Conservation (phyloP, 2,113 vertebrate genomes). For the Cygnus buccinator region DNA sequence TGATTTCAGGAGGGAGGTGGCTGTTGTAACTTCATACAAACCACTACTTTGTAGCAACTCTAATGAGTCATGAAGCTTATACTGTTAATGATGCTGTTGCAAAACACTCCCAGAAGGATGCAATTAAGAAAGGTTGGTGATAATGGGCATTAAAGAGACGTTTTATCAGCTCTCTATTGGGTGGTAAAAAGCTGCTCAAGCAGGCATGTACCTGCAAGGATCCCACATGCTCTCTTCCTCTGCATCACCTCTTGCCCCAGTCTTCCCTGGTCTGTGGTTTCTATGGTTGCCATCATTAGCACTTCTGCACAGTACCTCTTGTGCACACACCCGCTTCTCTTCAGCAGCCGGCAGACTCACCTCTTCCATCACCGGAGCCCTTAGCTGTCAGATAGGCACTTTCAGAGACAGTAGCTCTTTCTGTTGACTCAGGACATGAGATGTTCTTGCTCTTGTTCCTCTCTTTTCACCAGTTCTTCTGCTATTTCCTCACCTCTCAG, state of each 20-base stretch:
- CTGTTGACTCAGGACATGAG: background rate
- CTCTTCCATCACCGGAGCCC: background rate
- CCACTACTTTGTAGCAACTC: background rate
- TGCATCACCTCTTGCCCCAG: background rate
- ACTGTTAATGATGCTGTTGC: background rate
- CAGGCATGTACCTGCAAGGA: background rate
- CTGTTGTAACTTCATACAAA: background rate
- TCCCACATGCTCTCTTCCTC: background rate
- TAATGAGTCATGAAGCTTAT: background rate
- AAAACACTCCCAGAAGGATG: background rate
- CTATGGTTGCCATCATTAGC: rapidly evolving
- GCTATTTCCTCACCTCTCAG: background rate
- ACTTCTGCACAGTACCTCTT: background rate
- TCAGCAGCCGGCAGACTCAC: background rate
- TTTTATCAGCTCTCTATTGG: background rate
- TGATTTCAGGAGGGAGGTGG: background rate
- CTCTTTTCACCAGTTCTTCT: background rate
- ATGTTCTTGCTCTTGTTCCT: background rate
- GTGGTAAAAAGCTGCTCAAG: background rate
- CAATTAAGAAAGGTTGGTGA: background rate
- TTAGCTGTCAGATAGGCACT: background rate
- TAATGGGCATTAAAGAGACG: background rate
- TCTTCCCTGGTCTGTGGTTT: background rate
- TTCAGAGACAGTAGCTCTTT: background rate
- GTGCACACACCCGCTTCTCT: background rate